These are phyloP conservation scores for Salvelinus sp. DNA, from an alignment of 2,113 vertebrate species.

Conservation along the genomic window DNA sequence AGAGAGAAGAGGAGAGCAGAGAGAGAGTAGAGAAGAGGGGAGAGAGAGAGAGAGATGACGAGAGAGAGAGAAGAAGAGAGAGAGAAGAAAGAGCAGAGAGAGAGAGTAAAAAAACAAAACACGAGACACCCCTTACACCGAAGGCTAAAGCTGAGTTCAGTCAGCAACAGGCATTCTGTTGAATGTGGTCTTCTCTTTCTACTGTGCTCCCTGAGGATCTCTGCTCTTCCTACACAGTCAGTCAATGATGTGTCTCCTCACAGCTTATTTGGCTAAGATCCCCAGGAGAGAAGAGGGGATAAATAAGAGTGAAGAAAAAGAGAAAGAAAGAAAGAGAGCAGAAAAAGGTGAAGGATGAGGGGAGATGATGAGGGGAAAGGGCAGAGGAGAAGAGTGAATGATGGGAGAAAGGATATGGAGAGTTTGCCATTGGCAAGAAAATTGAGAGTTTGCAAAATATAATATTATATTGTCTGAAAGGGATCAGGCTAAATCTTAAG, in stretches of 20 bases:
- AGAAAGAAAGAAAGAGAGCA: background rate
- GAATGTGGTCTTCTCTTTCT: constrained; percentile 14
- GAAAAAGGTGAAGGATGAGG: background rate
- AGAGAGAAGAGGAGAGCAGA: too few species aligned
- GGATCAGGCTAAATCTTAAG: background rate
- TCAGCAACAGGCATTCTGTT: background rate
- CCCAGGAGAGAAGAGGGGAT: background rate
- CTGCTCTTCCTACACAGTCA: constrained; percentile 15
- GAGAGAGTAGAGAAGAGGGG: too few species aligned
- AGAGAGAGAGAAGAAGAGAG: too few species aligned
- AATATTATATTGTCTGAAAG: background rate
- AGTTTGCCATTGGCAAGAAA: background rate
- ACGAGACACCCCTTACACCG: background rate
- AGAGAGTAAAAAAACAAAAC: background rate
- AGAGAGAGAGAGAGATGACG: too few species aligned
- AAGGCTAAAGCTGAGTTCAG: background rate
- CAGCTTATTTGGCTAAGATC: constrained; percentile 32
- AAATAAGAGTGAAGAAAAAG: background rate
- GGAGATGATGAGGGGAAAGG: background rate
- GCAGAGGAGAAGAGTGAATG: background rate
- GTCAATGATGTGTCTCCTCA: constrained; percentile 5
- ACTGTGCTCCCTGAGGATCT: constrained; percentile 14
- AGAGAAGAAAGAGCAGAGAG: too few species aligned
- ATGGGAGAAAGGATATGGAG: background rate
- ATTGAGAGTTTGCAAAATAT: constrained; percentile 29